Base-by-base conservation (phyloP, 2,113 vertebrate species). In the Todiramphus saurophagus region DNA sequence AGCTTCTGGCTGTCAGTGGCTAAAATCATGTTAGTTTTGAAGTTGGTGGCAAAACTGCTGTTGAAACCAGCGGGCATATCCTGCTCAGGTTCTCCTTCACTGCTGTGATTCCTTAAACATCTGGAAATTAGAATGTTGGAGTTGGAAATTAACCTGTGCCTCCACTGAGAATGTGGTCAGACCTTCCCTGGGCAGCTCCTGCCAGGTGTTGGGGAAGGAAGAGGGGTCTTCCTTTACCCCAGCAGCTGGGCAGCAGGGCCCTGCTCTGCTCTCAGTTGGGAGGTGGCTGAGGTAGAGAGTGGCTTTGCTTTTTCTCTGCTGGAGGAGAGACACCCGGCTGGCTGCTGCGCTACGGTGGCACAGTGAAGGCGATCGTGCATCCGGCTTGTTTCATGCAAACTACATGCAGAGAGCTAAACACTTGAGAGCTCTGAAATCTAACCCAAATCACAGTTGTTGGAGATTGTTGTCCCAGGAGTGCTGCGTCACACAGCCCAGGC, bases 301-400 rank as follows among this genome's bases (percentile, higher is more conserved):
- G 16, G 55, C 60, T 94, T 73, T 90, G 78, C 30, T 74, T 63
- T 81, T 41, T 79, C 67, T 43, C 46, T 3, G 2, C 60, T 68
- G 59, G 59, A 92, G 70, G 63, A 66, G 43, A 14, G 63, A 87
- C 85, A 81, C 87, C 94, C 94, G 93, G 89, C 97, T 63, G 90
- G 96, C 89, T 83, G 91, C 94, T 87, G 62, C 62, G 82, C 74
- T 86, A 95, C 86, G 44, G 79, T 63, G 93, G 59, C 73, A 33
- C 39, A 56, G n/a, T 20, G 11, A 73, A 35, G 50, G 94, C 58
- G 76, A 95, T 96, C 69, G 53, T 92, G 91, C 96, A 81, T 97
- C 96, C 28, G 24, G 69, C 68, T 75, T 39, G 66, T 97, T 97
- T 97, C 97, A 96, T 83, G 74, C 37, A 87, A 97, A 97, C 96